Conservation (phyloP, 2,888 invertebrate species). For the Antheraea yamamai region DNA sequence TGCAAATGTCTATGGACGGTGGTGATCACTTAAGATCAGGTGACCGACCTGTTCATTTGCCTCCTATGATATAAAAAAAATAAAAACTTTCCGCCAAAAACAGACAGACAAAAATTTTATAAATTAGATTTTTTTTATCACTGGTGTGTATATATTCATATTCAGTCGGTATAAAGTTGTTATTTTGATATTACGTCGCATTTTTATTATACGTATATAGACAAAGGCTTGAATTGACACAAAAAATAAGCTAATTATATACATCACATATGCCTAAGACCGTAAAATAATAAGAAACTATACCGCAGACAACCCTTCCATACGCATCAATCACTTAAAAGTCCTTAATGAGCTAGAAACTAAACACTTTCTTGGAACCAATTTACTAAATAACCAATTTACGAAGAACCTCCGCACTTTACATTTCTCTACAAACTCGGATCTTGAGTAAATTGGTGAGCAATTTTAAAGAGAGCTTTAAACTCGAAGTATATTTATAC, state of each 20-base stretch:
- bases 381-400: conserved; percentile 43
- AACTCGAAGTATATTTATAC: neutral
- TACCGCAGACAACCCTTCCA: conserved; percentile 38
- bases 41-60: too few relatives aligned
- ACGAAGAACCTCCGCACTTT: conserved; percentile 30
- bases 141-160: too few relatives aligned
- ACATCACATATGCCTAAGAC: neutral
- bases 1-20: too few relatives aligned
- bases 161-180: too few relatives aligned
- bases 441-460: neutral
- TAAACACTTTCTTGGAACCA: conserved; percentile 56
- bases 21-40: too few relatives aligned
- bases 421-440: neutral
- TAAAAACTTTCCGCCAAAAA: too few relatives aligned
- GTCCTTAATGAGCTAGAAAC: conserved; percentile 62
- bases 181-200: too few relatives aligned
- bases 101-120: too few relatives aligned
- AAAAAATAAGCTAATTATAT: neutral
- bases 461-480: conserved; percentile 5
- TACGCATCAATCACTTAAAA: conserved; percentile 60
- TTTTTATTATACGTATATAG: too few relatives aligned
- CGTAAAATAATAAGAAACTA: neutral
- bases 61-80: too few relatives aligned
- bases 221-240: too few relatives aligned
- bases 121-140: too few relatives aligned